A percentile compares a stretch with the other conserved stretches of the same genome.
Evolutionary conservation across 2,888 invertebrate genomes (phyloP).

Genomic region (Pyrochroa serraticornis): DNA sequence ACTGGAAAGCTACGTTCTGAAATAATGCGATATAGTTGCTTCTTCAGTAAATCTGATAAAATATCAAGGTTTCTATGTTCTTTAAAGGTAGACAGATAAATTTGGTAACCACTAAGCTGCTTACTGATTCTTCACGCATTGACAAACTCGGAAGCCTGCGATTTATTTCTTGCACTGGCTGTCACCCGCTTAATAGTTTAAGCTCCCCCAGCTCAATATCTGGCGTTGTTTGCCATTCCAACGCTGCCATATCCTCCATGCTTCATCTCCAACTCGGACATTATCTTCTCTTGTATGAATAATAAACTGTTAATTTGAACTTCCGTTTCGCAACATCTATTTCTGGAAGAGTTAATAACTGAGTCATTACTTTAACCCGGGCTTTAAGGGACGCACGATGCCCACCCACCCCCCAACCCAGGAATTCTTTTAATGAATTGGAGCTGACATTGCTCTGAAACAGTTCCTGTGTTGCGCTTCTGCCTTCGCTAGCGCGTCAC

Average conservation of each 20-base stretch:
- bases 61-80: no score
- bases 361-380: slow-evolving; percentile 12
- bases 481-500: slow-evolving; percentile 20
- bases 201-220: not conserved
- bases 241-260: not conserved
- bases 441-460: slow-evolving; percentile 35
- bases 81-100: not conserved
- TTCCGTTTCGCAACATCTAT: slow-evolving; percentile 21
- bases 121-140: not conserved
- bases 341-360: slow-evolving; percentile 23
- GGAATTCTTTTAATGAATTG: slow-evolving; percentile 44
- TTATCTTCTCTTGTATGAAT: slow-evolving; percentile 15
- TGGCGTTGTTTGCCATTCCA: not conserved
- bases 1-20: no score
- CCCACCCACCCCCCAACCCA: slow-evolving; percentile 6
- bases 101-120: not conserved
- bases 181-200: not conserved
- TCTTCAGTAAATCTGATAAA: no score
- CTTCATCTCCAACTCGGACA: slow-evolving; percentile 4
- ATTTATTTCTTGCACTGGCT: not conserved
- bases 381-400: slow-evolving; percentile 6
- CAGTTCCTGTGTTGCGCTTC: slow-evolving; percentile 31
- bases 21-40: no score
- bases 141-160: not conserved
- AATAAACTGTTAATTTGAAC: slow-evolving; percentile 25